Conservation (phyloP, 92 coral and sea anemone genomes). For the Blastomussa wellsi region DNA sequence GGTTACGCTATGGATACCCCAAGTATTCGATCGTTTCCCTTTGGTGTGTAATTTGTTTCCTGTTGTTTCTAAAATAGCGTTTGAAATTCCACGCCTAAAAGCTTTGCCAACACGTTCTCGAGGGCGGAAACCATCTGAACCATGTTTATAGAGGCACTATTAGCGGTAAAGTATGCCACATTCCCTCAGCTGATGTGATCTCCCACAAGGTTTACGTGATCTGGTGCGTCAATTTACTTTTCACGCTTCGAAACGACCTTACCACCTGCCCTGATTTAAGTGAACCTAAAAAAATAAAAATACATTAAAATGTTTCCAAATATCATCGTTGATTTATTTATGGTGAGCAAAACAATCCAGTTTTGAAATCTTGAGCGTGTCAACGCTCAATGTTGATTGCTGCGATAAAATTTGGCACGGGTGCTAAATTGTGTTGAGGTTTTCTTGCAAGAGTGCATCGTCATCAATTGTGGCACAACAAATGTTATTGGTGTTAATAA, state of each 20-base stretch:
- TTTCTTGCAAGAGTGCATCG: background rate
- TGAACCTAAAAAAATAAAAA: constrained; percentile 2
- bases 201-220: background rate
- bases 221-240: constrained; percentile 5
- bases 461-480: background rate
- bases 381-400: background rate
- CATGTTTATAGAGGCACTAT: background rate
- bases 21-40: constrained; percentile 13
- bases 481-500: background rate
- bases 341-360: background rate
- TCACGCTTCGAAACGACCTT: background rate
- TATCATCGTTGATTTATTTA: background rate
- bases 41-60: background rate
- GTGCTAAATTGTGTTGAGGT: background rate
- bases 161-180: background rate
- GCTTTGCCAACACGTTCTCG: background rate
- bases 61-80: background rate
- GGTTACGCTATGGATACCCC: constrained; percentile 1
- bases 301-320: background rate
- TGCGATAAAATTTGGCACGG: background rate
- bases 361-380: background rate
- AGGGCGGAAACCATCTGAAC: background rate
- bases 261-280: constrained; percentile 19
- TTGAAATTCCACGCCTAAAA: background rate
- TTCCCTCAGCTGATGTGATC: background rate